Conservation (phyloP, 2,113 vertebrate species). For the Brachirus orientalis region DNA sequence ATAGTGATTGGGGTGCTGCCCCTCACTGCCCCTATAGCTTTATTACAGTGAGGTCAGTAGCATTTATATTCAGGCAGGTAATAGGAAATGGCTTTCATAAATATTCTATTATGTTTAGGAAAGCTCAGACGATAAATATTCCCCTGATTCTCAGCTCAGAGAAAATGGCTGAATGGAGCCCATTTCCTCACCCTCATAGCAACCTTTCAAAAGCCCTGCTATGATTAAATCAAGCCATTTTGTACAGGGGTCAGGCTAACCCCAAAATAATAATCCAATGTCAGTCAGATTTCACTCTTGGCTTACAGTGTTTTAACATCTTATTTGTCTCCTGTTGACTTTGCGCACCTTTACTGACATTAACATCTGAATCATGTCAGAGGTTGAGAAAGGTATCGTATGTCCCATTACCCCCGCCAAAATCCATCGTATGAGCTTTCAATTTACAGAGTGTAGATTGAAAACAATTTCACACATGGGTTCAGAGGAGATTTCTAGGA, state of each 20-base stretch:
- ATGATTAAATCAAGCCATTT: conserved; percentile 6
- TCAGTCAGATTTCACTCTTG: conserved; percentile 2
- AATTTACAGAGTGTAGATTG: conserved; percentile 33
- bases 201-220: too few relatives aligned
- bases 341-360: conserved; percentile 11
- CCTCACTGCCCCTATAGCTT: conserved; percentile 12
- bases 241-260: too few relatives aligned
- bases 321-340: conserved; percentile 2
- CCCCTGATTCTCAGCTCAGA: conserved; percentile 15
- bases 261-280: conserved; percentile 4
- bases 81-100: conserved; percentile 63
- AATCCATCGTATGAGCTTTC: background rate
- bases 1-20: background rate
- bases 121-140: conserved; percentile 32
- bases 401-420: conserved; percentile 16
- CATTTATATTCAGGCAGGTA: conserved; percentile 50
- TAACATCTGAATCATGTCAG: conserved; percentile 30
- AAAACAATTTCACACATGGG: conserved; percentile 62
- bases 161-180: background rate
- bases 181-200: too few relatives aligned
- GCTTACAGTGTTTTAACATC: conserved; percentile 1
- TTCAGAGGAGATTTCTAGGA: conserved; percentile 50
- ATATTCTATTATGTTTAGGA: conserved; percentile 63
- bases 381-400: conserved; percentile 20
- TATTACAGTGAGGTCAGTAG: conserved; percentile 32